phyloP scores from a whole-genome alignment of 2,888 invertebrate species.

The Spodoptera littoralis region DNA sequence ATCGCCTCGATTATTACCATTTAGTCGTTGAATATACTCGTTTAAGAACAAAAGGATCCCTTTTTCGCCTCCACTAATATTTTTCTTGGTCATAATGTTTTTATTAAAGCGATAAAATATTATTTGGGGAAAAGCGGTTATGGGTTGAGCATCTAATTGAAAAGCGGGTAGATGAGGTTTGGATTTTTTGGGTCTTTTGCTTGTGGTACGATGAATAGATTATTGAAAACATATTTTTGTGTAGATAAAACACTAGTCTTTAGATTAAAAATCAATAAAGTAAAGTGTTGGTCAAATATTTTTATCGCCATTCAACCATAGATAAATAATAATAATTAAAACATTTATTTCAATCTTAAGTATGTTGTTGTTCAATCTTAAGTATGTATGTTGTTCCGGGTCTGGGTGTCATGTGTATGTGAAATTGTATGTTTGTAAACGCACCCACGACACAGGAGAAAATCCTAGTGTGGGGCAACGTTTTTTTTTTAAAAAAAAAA shows the following conservation, averaged over 20 bases:
- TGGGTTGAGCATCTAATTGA: constrained; percentile 30
- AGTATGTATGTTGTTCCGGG: too few species aligned
- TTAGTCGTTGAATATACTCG: constrained; percentile 46
- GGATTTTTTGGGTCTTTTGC: constrained; percentile 13
- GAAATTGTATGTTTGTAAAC: too few species aligned
- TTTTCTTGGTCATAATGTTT: constrained; percentile 49
- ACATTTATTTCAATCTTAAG: too few species aligned
- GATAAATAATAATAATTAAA: too few species aligned
- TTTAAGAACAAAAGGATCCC: constrained; percentile 34
- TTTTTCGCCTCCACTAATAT: constrained; percentile 43
- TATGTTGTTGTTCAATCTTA: too few species aligned
- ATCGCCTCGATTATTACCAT: constrained; percentile 60
- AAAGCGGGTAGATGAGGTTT: constrained; percentile 17
- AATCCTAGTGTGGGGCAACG: too few species aligned
- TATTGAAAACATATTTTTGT: neutral
- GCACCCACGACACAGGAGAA: too few species aligned
- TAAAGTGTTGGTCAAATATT: too few species aligned
- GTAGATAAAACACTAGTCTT: neutral
- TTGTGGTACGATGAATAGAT: constrained; percentile 8
- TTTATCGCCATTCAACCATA: too few species aligned
- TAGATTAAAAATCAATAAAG: constrained; percentile 6
- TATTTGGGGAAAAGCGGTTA: constrained; percentile 31
- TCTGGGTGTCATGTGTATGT: too few species aligned
- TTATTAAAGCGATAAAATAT: constrained; percentile 53
- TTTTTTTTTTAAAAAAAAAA: too few species aligned